phyloP scores from a whole-genome alignment of 1,140 invertebrate species.

The Kradibia gibbosae region DNA sequence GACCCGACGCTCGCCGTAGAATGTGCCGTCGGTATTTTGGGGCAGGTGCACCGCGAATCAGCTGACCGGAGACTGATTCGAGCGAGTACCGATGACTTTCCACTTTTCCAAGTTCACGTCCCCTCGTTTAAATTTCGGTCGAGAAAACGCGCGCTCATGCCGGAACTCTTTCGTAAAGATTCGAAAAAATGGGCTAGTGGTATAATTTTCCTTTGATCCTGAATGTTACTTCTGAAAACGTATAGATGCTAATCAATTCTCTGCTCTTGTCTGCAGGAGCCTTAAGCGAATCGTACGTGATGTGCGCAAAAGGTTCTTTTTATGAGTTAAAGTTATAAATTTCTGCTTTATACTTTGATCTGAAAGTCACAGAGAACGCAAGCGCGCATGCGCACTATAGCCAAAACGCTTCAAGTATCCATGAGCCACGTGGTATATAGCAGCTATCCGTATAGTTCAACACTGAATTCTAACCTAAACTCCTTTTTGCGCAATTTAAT shows the following conservation, averaged over 20 bases:
- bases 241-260: too few species aligned
- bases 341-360: too few species aligned
- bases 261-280: too few species aligned
- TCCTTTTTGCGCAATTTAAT: background rate
- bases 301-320: too few species aligned
- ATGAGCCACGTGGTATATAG: conserved; percentile 5
- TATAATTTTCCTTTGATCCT: too few species aligned
- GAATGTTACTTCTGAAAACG: too few species aligned
- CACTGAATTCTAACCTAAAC: conserved; percentile 10
- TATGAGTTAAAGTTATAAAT: too few species aligned
- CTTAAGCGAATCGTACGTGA: too few species aligned
- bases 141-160: background rate
- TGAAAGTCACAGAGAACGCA: background rate
- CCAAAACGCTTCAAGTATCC: background rate
- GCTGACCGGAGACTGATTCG: background rate
- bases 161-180: too few species aligned
- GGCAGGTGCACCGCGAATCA: conserved; percentile 1
- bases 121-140: background rate
- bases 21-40: conserved; percentile 19
- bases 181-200: too few species aligned
- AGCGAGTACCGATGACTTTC: background rate
- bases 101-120: background rate
- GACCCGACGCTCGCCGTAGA: conserved; percentile 2
- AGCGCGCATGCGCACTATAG: background rate
- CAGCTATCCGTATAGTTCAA: background rate